Evolutionary conservation across 2,888 invertebrate species (phyloP), one percentile per base, ranked within the genome.

Genomic region (Labia minor): DNA sequence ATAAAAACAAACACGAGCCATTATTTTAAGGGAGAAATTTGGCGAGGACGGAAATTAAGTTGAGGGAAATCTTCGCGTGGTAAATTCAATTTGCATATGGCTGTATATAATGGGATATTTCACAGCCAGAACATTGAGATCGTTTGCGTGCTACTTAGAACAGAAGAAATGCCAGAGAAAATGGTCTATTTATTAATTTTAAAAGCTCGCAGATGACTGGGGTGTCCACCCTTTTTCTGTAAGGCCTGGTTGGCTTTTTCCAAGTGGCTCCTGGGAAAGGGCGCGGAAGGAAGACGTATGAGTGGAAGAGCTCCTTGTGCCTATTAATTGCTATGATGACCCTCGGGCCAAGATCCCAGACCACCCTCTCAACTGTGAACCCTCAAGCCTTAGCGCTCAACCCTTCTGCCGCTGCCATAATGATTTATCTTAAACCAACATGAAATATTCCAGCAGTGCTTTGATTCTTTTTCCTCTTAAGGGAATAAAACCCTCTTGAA

Each of bases 101-200:
- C 49, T 49, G 49, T 49, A 49, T 49, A 49, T 49, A 49, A 49
- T 49, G 49, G 49, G 49, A 3, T 14, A 49, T 49, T 49, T 49
- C 49, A 49, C 49, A 49, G 49, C 49, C 49, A 49, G 49, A 49
- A 49, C 49, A 16, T 11, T 49, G n/a, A 16, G 49, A 49, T 49
- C 49, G 49, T 49, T 49, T 49, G 14, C 49, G n/a, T 49, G 49
- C 49, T 49, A 49, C 49, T 49, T 49, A 49, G 49, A 49, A 49
- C 49, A 49, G 49, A 49, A 49, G 49, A 49, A 49, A 49, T 49
- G n/a, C 49, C 14, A 49, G 49, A 49, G 49, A 49, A 49, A 49
- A 49, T 49, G 49, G 49, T 49, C 49, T 49, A 49, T 49, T 49
- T 49, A 49, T 49, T 49, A 49, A 49, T 49, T 49, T 49, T 49